A percentile compares a stretch with the other conserved stretches of the same genome.
Conservation (phyloP, 1,140 invertebrate species). For the Drosophila biarmipes region DNA sequence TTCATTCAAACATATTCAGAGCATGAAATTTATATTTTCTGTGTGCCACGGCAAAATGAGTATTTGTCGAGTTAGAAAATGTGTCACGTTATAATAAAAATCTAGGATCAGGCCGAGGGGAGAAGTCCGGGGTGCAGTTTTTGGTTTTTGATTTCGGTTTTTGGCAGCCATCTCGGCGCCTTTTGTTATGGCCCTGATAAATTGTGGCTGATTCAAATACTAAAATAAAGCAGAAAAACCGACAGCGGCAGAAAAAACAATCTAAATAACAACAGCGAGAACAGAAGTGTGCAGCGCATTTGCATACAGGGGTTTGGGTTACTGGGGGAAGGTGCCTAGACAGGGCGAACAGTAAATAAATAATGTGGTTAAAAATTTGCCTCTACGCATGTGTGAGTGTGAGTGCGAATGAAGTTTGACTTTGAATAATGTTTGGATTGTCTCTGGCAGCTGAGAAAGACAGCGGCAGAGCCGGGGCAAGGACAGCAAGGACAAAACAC, state of each 20-base stretch:
- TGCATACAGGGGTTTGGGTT: slow-evolving; percentile 41
- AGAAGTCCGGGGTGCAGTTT: slow-evolving; percentile 44
- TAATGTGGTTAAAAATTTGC: slow-evolving; percentile 83
- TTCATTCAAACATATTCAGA: slow-evolving; percentile 66
- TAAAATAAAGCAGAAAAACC: slow-evolving; percentile 58
- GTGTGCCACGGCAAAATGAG: slow-evolving; percentile 65
- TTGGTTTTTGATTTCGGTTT: slow-evolving; percentile 67
- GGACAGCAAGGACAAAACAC: slow-evolving; percentile 54
- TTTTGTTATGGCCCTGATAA: slow-evolving; percentile 80
- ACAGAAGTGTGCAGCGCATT: slow-evolving; percentile 73
- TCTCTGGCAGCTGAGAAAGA: slow-evolving; percentile 69
- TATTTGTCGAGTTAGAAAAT: slow-evolving; percentile 78
- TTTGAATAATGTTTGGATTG: slow-evolving; percentile 83
- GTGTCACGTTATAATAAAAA: slow-evolving; percentile 59
- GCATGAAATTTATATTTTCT: slow-evolving; percentile 75
- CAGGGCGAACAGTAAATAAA: slow-evolving; percentile 76
- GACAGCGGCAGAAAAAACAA: slow-evolving; percentile 37
- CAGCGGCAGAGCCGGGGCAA: slow-evolving; percentile 31
- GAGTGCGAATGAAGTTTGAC: slow-evolving; percentile 81
- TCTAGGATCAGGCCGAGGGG: neutral
- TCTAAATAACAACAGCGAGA: slow-evolving; percentile 53
- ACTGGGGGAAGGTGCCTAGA: slow-evolving; percentile 15
- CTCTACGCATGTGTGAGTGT: slow-evolving; percentile 44
- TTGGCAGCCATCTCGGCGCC: slow-evolving; percentile 80
- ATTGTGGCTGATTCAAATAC: slow-evolving; percentile 78